Conservation (phyloP, 1,140 invertebrate species). For the Microplitis demolitor region DNA sequence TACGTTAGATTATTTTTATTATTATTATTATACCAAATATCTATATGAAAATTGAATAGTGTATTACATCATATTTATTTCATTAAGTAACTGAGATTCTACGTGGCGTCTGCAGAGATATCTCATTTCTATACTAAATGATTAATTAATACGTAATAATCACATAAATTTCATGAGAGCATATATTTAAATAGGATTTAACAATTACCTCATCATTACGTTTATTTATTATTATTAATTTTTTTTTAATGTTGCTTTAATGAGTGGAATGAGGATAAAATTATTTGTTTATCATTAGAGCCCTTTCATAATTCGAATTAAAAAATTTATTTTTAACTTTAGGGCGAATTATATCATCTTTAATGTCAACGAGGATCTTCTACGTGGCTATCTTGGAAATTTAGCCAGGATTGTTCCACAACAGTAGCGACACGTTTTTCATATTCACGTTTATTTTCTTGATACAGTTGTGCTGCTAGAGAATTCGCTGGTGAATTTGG, state of each 20-base stretch:
- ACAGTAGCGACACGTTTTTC: conserved; percentile 73
- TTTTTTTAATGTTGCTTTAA: not conserved
- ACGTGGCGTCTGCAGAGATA: conserved; percentile 13
- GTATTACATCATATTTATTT: conserved; percentile 16
- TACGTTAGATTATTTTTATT: not conserved
- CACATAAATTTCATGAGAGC: conserved; percentile 27
- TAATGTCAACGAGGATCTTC: conserved; percentile 60
- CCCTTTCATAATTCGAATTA: not conserved
- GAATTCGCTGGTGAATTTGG: conserved; percentile 75
- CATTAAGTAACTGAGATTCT: conserved; percentile 28
- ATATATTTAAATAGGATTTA: conserved; percentile 1
- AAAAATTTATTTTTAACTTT: not conserved
- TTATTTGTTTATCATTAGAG: not conserved
- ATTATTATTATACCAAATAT: not conserved
- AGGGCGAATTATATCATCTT: conserved; percentile 11
- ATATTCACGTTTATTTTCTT: conserved; percentile 71
- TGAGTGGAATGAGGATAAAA: conserved; percentile 7
- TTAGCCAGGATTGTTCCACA: conserved; percentile 72
- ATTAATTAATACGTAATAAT: conserved; percentile 39
- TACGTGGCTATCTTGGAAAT: conserved; percentile 58
- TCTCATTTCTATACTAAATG: conserved; percentile 23
- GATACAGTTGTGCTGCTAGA: conserved; percentile 72
- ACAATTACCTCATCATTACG: not conserved
- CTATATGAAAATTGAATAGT: conserved; percentile 2
- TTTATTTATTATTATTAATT: not conserved